Evolutionary conservation across 1,140 invertebrate species (phyloP).

Genomic region (Parasteatoda tepidariorum): DNA sequence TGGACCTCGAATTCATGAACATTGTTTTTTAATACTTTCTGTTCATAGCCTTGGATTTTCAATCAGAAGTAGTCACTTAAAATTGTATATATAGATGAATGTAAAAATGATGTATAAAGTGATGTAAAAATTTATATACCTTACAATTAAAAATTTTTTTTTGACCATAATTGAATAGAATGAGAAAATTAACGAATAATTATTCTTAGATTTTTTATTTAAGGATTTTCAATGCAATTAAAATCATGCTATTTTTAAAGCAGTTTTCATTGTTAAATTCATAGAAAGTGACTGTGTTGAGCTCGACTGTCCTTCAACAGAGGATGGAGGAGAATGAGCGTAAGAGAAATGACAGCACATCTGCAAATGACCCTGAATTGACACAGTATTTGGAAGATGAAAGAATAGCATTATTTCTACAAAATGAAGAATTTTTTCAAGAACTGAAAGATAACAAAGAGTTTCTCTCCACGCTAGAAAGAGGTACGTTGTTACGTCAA

Average conservation of each 20-base stretch:
- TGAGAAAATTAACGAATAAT: not conserved
- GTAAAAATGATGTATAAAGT: too few species aligned
- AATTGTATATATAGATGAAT: too few species aligned
- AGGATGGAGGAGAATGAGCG: constrained; percentile 70
- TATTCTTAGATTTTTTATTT: not conserved
- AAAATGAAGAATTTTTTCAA: constrained; percentile 93
- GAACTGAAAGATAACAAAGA: constrained; percentile 89
- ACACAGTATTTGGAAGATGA: constrained; percentile 79
- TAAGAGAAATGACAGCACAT: constrained; percentile 64
- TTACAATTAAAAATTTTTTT: too few species aligned
- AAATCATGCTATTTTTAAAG: too few species aligned
- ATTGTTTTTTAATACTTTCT: too few species aligned
- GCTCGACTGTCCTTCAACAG: constrained; percentile 69
- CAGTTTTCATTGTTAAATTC: too few species aligned
- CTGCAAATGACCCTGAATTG: constrained; percentile 70
- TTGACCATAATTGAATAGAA: not conserved
- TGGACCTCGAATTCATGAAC: too few species aligned
- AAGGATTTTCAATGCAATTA: not conserved
- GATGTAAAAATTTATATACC: too few species aligned
- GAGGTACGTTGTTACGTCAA: too few species aligned
- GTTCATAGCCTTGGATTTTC: too few species aligned
- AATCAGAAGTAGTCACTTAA: too few species aligned
- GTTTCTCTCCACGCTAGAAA: constrained; percentile 87
- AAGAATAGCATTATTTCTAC: constrained; percentile 86
- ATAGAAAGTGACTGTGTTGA: constrained; percentile 65